These are phyloP conservation scores for Amiota mariae DNA, from an alignment of 2,888 invertebrate genomes.

Conservation along the genomic window DNA sequence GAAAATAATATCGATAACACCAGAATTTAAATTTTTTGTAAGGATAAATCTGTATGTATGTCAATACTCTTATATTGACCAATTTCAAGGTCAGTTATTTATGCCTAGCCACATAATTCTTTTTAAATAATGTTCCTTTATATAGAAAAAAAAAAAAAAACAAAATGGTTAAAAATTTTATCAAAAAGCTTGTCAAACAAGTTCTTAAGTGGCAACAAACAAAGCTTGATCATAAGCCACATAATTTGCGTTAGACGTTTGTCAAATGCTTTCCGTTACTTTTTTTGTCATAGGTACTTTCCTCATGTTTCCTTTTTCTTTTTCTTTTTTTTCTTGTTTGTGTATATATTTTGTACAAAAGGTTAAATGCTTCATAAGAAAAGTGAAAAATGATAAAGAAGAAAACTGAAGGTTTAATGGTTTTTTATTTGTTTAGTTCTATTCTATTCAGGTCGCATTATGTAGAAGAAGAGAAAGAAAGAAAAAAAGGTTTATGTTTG, in stretches of 20 bases:
- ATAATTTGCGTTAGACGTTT: slow-evolving; percentile 16
- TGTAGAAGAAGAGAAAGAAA: slow-evolving; percentile 16
- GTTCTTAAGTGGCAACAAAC: neutral
- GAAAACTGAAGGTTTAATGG: slow-evolving; percentile 55
- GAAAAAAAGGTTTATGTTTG: slow-evolving; percentile 49
- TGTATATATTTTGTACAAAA: neutral
- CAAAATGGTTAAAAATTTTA: neutral
- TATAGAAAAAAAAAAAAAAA: too few relatives aligned
- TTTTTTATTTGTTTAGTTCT: slow-evolving; percentile 37
- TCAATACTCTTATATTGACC: too few relatives aligned
- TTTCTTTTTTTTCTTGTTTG: neutral
- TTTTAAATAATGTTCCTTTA: neutral
- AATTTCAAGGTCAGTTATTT: slow-evolving; percentile 3
- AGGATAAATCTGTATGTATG: neutral
- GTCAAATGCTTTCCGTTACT: neutral
- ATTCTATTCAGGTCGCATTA: neutral
- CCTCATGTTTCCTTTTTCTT: neutral
- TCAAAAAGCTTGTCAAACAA: slow-evolving; percentile 10
- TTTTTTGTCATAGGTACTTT: too few relatives aligned
- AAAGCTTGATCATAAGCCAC: slow-evolving; percentile 13
- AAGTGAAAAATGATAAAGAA: slow-evolving; percentile 37
- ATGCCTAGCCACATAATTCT: neutral
- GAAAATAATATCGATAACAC: slow-evolving; percentile 20
- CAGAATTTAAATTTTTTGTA: slow-evolving; percentile 10
- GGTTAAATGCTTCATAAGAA: slow-evolving; percentile 10